Conservation (phyloP, 2,888 invertebrate species). For the Caenorhabditis drosophilae region DNA sequence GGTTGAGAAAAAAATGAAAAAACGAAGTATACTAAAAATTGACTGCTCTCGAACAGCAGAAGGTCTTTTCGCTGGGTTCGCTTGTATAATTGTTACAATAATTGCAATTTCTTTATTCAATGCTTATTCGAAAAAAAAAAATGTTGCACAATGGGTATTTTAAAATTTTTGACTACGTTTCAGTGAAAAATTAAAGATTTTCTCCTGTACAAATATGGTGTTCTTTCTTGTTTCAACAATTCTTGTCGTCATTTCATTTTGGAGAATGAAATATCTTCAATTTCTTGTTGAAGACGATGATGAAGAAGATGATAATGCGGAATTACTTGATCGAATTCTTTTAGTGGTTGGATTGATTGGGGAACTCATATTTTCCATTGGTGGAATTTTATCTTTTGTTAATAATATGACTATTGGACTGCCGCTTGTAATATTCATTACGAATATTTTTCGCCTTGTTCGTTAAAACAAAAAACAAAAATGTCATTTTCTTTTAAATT, state of each 20-base stretch:
- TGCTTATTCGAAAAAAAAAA: slow-evolving; percentile 44
- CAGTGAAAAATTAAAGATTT: slow-evolving; percentile 40
- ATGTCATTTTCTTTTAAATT: too few species aligned
- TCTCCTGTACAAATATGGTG: slow-evolving; percentile 49
- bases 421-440: slow-evolving; percentile 43
- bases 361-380: slow-evolving; percentile 49
- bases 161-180: background rate
- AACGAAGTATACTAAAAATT: slow-evolving; percentile 51
- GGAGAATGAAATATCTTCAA: slow-evolving; percentile 49
- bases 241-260: slow-evolving; percentile 44
- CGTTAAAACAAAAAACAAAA: too few species aligned
- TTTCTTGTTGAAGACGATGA: slow-evolving; percentile 45
- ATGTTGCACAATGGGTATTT: slow-evolving; percentile 49
- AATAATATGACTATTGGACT: slow-evolving; percentile 42
- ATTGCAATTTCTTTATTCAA: slow-evolving; percentile 52
- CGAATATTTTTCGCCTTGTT: slow-evolving; percentile 46
- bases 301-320: slow-evolving; percentile 54
- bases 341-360: slow-evolving; percentile 54
- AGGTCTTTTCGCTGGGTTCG: slow-evolving; percentile 51
- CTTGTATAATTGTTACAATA: slow-evolving; percentile 45
- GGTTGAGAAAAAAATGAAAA: slow-evolving; percentile 33
- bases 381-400: slow-evolving; percentile 52
- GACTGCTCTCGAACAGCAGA: slow-evolving; percentile 57
- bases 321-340: slow-evolving; percentile 52
- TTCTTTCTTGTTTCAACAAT: slow-evolving; percentile 50